Percentiles rank a stretch among this genome's conserved stretches.
Conservation (phyloP, 2,888 invertebrate genomes). For the Eupithecia abbreviata region DNA sequence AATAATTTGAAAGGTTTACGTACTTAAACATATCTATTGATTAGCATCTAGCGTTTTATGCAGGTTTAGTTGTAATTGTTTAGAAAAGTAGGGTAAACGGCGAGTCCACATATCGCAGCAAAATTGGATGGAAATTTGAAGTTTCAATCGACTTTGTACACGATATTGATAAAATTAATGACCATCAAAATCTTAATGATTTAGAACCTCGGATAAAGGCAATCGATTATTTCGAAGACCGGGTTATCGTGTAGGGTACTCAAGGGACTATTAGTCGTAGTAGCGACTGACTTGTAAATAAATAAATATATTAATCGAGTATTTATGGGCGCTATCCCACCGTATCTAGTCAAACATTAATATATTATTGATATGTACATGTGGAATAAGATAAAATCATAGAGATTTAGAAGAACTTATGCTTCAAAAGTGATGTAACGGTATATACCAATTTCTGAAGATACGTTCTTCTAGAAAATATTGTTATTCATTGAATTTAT, state of each 20-base stretch:
- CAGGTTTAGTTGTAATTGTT: constrained; percentile 42
- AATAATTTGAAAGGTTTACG: constrained; percentile 30
- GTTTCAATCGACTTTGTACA: constrained; percentile 7
- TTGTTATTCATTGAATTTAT: constrained; percentile 26
- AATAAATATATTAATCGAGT: constrained; percentile 38
- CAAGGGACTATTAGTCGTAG: constrained; percentile 24
- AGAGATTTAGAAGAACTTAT: constrained; percentile 31
- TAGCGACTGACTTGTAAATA: constrained; percentile 41
- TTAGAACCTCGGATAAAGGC: background rate
- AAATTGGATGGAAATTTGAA: background rate
- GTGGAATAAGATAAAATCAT: constrained; percentile 27
- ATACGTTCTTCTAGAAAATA: constrained; percentile 11
- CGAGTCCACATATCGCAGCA: constrained; percentile 30
- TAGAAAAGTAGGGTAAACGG: constrained; percentile 13
- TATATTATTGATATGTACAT: constrained; percentile 31
- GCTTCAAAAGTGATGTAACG: constrained; percentile 21
- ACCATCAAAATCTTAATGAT: background rate
- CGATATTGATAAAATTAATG: constrained; percentile 7
- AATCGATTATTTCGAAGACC: background rate
- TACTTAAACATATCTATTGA: constrained; percentile 38
- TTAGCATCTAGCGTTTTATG: constrained; percentile 37
- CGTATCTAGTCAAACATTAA: constrained; percentile 39
- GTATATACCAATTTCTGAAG: constrained; percentile 24
- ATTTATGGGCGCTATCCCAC: constrained; percentile 35
- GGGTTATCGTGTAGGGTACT: constrained; percentile 22